Evolutionary conservation across 2,797 vertebrate species (phyloP), one percentile per base, ranked within the genome.

Genomic region (Xenops minutus): DNA sequence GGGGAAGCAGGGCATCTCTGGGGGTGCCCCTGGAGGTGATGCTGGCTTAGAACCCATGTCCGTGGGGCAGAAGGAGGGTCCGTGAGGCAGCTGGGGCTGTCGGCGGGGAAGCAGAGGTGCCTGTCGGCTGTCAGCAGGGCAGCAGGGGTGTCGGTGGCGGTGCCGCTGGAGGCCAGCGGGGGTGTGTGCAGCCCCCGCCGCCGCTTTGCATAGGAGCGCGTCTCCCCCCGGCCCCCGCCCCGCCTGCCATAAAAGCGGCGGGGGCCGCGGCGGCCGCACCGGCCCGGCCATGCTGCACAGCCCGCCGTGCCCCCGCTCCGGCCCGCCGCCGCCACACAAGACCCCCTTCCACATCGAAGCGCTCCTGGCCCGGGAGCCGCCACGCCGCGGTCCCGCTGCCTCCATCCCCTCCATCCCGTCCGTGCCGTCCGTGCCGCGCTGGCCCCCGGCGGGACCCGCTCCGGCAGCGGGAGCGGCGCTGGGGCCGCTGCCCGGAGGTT

Each of bases 261-360:
- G 61, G 78, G 48, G 21, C 56, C 17, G 59, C 27, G 9, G 9
- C 8, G 29, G 43, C 14, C 59, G 5, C 67, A 54, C 10, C 48
- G 37, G 19, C 63, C 44, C 12, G 63, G 82, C 82, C 89, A 80
- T 86, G 89, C 82, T 91, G 69, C 75, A 39, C 36, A 75, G 68
- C 49, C 62, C 78, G 6, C 41, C 87, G 22, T 36, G 32, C 1
- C 30, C 71, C 44, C 64, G 84, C 29, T 29, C 89, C 30, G 41
- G 4, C 17, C 52, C 77, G 6, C 51, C 77, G 6, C 51, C 37
- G 29, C 49, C 89, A 62, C 52, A 88, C 29, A 98, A 97, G 18
- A 98, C 98, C 80, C 97, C 98, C 7, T 99, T 99, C 97, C 98
- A 98, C 14, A 98, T 99, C 41, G 98, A 99, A 22, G 98, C 99